Conservation (phyloP, 1,140 invertebrate genomes). For the Heliconius hewitsoni region DNA sequence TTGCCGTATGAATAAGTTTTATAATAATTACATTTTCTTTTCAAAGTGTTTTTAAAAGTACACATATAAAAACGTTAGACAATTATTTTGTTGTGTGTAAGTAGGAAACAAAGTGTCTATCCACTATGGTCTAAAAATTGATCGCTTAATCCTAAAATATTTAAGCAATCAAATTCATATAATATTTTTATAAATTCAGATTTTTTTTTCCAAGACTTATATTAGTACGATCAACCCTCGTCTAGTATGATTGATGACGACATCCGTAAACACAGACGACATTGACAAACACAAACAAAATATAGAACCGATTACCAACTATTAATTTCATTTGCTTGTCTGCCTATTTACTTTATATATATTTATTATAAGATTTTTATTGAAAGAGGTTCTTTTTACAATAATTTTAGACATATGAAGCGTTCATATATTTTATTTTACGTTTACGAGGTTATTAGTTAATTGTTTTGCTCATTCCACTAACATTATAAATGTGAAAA, state of each 20-base stretch:
- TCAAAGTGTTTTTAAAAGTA: not conserved
- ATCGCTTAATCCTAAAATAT: too few relatives aligned
- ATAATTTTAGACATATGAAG: too few relatives aligned
- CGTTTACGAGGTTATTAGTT: too few relatives aligned
- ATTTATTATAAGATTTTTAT: too few relatives aligned
- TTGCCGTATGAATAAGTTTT: constrained; percentile 22
- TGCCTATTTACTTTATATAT: not conserved
- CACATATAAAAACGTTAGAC: too few relatives aligned
- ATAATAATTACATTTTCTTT: not conserved
- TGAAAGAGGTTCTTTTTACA: too few relatives aligned
- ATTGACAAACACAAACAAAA: constrained; percentile 20
- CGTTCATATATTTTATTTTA: too few relatives aligned
- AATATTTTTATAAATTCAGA: not conserved
- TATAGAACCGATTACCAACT: constrained; percentile 1
- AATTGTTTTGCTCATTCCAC: too few relatives aligned
- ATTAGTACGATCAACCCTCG: not conserved
- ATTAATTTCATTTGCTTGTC: not conserved
- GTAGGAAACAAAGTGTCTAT: too few relatives aligned
- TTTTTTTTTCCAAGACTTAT: not conserved
- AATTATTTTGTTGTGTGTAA: too few relatives aligned
- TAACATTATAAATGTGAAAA: too few relatives aligned
- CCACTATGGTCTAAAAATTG: too few relatives aligned
- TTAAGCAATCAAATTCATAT: not conserved
- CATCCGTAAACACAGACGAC: constrained; percentile 20
- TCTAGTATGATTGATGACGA: constrained; percentile 22